A percentile compares a stretch with the other conserved stretches of the same genome.
Conservation (phyloP, 2,888 invertebrate species). For the Hoplodrina blanda region DNA sequence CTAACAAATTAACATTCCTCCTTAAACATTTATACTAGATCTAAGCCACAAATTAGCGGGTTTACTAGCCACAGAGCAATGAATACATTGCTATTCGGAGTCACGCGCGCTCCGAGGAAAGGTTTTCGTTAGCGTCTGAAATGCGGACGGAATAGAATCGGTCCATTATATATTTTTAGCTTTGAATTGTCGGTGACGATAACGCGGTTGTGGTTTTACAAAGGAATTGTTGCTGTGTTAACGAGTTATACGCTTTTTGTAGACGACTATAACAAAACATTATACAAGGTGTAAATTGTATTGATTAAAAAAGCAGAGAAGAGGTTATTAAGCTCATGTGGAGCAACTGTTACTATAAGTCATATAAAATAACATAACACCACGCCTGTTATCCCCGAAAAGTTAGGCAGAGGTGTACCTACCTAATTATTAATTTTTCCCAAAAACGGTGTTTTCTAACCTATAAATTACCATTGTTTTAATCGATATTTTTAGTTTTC, state of each 20-base stretch:
- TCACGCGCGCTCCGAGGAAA: constrained; percentile 66
- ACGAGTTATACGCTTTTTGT: not conserved
- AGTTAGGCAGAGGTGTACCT: too few relatives aligned
- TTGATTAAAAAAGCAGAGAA: too few relatives aligned
- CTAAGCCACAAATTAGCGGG: constrained; percentile 49
- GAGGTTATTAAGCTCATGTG: too few relatives aligned
- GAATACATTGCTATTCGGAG: constrained; percentile 65
- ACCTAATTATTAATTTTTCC: too few relatives aligned
- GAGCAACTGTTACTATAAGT: too few relatives aligned
- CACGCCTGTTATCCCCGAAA: too few relatives aligned
- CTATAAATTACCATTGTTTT: too few relatives aligned
- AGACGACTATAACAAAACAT: too few relatives aligned
- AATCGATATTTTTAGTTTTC: too few relatives aligned
- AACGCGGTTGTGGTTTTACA: constrained; percentile 48
- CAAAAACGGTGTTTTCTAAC: too few relatives aligned
- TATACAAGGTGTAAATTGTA: too few relatives aligned
- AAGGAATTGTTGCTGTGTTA: constrained; percentile 32
- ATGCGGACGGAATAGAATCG: constrained; percentile 64
- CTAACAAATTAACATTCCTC: constrained; percentile 33
- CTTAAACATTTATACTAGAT: constrained; percentile 40
- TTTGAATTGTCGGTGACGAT: constrained; percentile 47
- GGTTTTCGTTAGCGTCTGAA: constrained; percentile 62
- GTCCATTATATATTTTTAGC: constrained; percentile 60
- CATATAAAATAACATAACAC: too few relatives aligned
- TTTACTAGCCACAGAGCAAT: constrained; percentile 51